A percentile compares a stretch with the other conserved stretches of the same genome.
phyloP scores from a whole-genome alignment of 2,113 vertebrate species.

The Grammomys surdaster region DNA sequence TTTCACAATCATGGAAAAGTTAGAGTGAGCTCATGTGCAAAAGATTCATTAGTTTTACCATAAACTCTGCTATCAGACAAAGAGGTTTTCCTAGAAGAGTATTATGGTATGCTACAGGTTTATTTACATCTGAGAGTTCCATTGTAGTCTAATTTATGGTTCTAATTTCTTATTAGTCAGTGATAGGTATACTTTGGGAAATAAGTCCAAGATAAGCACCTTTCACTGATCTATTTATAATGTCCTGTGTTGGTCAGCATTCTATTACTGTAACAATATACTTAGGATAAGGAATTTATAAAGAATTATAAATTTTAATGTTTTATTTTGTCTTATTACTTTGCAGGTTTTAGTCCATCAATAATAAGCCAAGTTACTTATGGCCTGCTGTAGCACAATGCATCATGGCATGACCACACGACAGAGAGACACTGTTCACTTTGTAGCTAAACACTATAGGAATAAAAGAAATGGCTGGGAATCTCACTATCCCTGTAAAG shows the following conservation, averaged over 20 bases:
- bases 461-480: too few relatives aligned
- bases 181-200: neutral
- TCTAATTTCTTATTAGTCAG: neutral
- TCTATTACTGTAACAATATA: neutral
- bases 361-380: too few relatives aligned
- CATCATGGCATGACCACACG: neutral
- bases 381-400: neutral
- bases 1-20: slow-evolving; percentile 36
- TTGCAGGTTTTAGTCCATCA: neutral
- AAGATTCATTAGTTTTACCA: neutral
- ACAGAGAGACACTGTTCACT: neutral
- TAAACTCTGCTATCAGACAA: neutral
- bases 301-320: neutral
- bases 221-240: neutral
- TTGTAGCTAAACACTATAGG: neutral
- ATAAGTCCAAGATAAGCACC: neutral
- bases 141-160: neutral
- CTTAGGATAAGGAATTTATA: neutral
- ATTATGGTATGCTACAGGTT: neutral
- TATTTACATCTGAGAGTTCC: neutral
- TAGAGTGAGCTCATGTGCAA: slow-evolving; percentile 44
- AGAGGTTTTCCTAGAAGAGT: neutral
- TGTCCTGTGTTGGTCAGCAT: neutral
- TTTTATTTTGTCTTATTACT: neutral
- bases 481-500: neutral